Base-by-base conservation (phyloP, 2,888 invertebrate genomes). In the Yponomeuta evonymella region DNA sequence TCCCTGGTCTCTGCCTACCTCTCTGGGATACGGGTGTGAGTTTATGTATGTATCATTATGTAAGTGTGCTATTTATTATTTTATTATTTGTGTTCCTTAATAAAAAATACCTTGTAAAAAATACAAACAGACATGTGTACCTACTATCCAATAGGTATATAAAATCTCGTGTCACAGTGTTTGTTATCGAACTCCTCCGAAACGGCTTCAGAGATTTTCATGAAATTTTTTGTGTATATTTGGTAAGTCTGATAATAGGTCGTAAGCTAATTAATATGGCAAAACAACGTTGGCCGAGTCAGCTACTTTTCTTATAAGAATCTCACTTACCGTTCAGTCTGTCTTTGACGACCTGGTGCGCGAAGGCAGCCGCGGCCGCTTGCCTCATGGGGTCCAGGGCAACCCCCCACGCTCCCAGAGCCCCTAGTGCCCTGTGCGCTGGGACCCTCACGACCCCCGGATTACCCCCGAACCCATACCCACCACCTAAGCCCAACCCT, bases 361-460 rank as follows among this genome's bases (percentile, higher is more conserved):
- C 96, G 82, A 96, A 94, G 69, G 96, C 96, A 2, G 96, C 96
- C 0, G 94, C 94, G 29, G 93, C 95, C 72, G 94, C 95, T 78
- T 94, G 95, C 80, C 94, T 90, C 92, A 93, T 94, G 67, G 94
- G 93, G 76, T 95, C 94, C 77, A 94, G 86, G 70, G 94, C 94
- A 72, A 95, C 92, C 48, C 93, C 93, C 86, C 94, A 93, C 67
- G 93, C 93, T 9, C 93, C 90, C 72, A 93, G 76, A 65, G 93
- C 91, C 1, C 93, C 93, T 64, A 94, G 82, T 5, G 92, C 91
- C 77, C 96, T 90, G 82, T 97, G 97, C 72, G 96, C 96, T 70
- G 96, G 97, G 75, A 96, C 96, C 80, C 96, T 93, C 76, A 96
- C 94, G 69, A 96, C 97, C 78, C 96, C 96, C 73, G 96, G 96